phyloP scores from a whole-genome alignment of 2,888 invertebrate species.

The Enchytraeus crypticus region DNA sequence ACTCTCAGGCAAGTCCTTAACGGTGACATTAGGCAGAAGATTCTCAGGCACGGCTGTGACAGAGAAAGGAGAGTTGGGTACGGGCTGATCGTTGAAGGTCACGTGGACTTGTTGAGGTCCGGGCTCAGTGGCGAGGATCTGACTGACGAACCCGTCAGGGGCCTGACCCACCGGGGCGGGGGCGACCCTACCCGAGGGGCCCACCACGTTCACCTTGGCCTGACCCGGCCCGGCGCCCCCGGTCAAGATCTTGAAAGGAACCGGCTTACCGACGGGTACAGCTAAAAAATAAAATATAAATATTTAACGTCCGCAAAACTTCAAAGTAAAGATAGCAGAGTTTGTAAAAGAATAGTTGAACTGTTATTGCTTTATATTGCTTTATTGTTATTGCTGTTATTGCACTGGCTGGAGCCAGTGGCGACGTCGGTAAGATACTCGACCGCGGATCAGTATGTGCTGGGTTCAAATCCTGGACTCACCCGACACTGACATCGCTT shows the following conservation, averaged over 20 bases:
- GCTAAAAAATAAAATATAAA: too few relatives aligned
- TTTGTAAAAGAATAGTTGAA: too few relatives aligned
- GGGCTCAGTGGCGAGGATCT: slow-evolving; percentile 42
- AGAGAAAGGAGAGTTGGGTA: slow-evolving; percentile 15
- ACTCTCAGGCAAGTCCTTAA: slow-evolving; percentile 79
- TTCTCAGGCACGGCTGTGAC: slow-evolving; percentile 50
- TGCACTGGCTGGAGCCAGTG: too few relatives aligned
- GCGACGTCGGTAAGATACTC: too few relatives aligned
- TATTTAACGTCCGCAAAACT: too few relatives aligned
- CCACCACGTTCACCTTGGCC: slow-evolving; percentile 35
- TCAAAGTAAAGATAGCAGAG: too few relatives aligned
- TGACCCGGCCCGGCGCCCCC: slow-evolving; percentile 32
- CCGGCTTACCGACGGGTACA: slow-evolving; percentile 45
- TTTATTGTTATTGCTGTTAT: too few relatives aligned
- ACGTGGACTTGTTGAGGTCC: slow-evolving; percentile 48
- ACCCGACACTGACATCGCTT: too few relatives aligned
- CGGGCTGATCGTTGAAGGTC: slow-evolving; percentile 2
- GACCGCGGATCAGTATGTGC: too few relatives aligned
- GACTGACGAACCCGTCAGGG: slow-evolving; percentile 57
- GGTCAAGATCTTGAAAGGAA: slow-evolving; percentile 47
- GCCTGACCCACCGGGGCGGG: slow-evolving; percentile 69
- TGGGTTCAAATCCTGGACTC: too few relatives aligned
- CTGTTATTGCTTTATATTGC: too few relatives aligned
- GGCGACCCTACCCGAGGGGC: slow-evolving; percentile 51
- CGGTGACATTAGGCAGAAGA: slow-evolving; percentile 74